Evolutionary conservation across 2,113 vertebrate species (phyloP).

Genomic region (Podocnemis expansa): DNA sequence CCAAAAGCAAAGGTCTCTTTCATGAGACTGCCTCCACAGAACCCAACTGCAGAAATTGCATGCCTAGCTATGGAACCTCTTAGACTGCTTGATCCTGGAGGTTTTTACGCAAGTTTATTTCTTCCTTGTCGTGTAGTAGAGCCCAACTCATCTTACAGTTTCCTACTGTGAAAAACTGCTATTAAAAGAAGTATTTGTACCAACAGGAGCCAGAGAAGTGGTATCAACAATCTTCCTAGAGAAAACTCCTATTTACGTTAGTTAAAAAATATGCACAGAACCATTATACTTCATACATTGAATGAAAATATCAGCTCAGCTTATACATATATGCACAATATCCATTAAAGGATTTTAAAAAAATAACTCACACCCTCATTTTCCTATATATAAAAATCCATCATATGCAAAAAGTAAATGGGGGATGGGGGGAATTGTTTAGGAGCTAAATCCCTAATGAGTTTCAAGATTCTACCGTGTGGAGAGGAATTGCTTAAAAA

Average conservation of each 20-base stretch:
- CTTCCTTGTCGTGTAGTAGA: neutral
- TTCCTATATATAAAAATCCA: neutral
- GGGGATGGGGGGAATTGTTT: neutral
- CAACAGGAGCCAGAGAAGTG: neutral
- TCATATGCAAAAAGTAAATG: neutral
- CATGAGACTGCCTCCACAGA: neutral
- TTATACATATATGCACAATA: neutral
- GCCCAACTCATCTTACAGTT: neutral
- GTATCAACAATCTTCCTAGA: neutral
- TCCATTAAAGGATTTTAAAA: neutral
- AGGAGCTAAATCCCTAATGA: neutral
- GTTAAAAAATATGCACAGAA: neutral
- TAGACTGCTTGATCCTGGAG: neutral
- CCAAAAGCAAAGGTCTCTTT: too few species aligned
- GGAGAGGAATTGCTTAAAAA: neutral
- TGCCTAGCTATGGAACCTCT: neutral
- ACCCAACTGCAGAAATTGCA: neutral
- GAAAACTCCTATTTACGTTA: neutral
- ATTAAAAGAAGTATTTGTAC: neutral
- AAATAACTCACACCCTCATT: too few species aligned
- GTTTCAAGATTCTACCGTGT: neutral
- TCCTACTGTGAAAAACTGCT: neutral
- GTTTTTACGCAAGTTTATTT: neutral
- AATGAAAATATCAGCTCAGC: neutral
- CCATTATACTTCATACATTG: too few species aligned